A percentile compares a stretch with the other conserved stretches of the same genome.
phyloP scores from a whole-genome alignment of 2,113 vertebrate species.

The Macaca mulatta region DNA sequence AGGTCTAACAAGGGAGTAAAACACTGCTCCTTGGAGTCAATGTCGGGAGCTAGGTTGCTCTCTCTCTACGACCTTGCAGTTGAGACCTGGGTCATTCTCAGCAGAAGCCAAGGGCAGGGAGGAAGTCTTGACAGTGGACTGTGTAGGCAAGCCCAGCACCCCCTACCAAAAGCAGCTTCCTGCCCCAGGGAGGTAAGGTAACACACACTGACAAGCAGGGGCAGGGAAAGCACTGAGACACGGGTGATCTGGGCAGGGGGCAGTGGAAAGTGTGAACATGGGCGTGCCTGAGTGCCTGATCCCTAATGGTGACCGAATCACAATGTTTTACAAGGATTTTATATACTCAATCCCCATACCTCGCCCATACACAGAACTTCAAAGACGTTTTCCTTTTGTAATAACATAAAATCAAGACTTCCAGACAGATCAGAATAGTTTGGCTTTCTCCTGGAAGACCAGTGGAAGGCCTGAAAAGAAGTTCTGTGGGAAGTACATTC shows the following conservation, averaged over 20 bases:
- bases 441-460: not conserved
- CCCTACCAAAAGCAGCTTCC: not conserved
- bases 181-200: not conserved
- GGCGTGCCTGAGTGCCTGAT: not conserved
- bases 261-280: too few species aligned
- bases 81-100: not conserved
- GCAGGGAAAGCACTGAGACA: not conserved
- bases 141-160: not conserved
- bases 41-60: not conserved
- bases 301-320: not conserved
- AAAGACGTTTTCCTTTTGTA: not conserved
- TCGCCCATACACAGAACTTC: not conserved
- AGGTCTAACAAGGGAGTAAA: not conserved
- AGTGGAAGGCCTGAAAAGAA: not conserved
- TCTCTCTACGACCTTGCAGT: not conserved
- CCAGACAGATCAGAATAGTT: not conserved
- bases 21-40: not conserved
- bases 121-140: not conserved
- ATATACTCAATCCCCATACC: not conserved
- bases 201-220: not conserved
- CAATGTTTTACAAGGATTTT: not conserved
- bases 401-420: not conserved
- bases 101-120: not conserved
- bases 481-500: not conserved
- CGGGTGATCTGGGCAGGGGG: not conserved